A percentile compares a stretch with the other conserved stretches of the same genome.
These are phyloP conservation scores for Watsonalla binaria DNA, from an alignment of 2,888 invertebrate species.

Conservation along the genomic window DNA sequence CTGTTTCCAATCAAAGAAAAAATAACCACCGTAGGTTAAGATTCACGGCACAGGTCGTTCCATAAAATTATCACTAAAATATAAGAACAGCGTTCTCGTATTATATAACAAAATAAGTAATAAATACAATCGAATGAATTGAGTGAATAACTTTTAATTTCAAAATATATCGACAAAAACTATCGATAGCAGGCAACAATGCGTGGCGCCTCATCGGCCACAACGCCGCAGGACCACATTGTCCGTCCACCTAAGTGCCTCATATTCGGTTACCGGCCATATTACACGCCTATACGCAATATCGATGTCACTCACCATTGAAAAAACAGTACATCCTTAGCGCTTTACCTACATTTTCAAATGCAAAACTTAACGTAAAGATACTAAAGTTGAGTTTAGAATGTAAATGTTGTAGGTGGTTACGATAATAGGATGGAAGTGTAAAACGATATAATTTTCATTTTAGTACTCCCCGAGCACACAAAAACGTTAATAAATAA, in stretches of 20 bases:
- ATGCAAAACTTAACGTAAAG: conserved; percentile 2
- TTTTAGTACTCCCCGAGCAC: conserved; percentile 69
- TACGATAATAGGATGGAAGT: conserved; percentile 17
- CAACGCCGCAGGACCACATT: conserved; percentile 66
- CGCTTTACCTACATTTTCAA: conserved; percentile 15
- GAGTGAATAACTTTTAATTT: not conserved
- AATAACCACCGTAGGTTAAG: too few species aligned
- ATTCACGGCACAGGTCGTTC: too few species aligned
- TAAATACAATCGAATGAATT: not conserved
- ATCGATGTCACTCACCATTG: conserved; percentile 50
- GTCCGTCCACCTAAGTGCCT: conserved; percentile 71
- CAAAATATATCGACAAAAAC: conserved; percentile 2
- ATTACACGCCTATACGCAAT: conserved; percentile 60
- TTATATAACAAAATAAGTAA: not conserved
- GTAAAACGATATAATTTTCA: conserved; percentile 63
- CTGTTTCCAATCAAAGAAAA: too few species aligned
- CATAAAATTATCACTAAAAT: too few species aligned
- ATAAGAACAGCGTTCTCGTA: too few species aligned
- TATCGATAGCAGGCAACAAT: conserved; percentile 39
- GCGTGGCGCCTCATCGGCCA: conserved; percentile 61
- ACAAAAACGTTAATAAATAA: conserved; percentile 67
- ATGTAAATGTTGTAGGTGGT: conserved; percentile 10
- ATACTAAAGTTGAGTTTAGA: conserved; percentile 22
- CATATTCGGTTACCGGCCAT: conserved; percentile 73
- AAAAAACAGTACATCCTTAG: conserved; percentile 36